These are phyloP conservation scores for Phalloptychus januarius DNA, from an alignment of 2,797 vertebrate species.

Conservation along the genomic window DNA sequence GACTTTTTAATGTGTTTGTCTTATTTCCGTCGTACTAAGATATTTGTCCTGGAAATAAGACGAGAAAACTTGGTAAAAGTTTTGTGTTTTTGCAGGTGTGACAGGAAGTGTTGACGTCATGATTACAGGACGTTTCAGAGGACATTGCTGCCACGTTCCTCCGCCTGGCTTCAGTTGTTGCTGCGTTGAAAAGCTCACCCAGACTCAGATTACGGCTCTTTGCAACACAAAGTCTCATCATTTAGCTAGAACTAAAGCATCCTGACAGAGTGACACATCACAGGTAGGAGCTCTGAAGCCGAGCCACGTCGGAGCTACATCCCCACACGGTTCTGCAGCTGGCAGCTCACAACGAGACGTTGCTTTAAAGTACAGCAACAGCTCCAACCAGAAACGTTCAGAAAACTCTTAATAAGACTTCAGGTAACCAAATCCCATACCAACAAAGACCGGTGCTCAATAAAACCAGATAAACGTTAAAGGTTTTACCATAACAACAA, in stretches of 20 bases:
- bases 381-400: background rate
- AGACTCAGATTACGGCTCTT: slow-evolving; percentile 7
- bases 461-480: no score
- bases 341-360: background rate
- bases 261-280: slow-evolving; percentile 20
- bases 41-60: no score
- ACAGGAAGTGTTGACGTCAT: slow-evolving; percentile 47
- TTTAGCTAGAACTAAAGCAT: slow-evolving; percentile 13
- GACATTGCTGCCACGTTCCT: slow-evolving; percentile 22
- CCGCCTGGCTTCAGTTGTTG: slow-evolving; percentile 42
- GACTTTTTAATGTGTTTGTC: no score
- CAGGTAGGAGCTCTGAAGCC: slow-evolving; percentile 10
- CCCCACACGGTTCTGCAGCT: slow-evolving; percentile 1
- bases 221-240: slow-evolving; percentile 17
- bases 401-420: background rate
- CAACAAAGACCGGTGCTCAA: background rate
- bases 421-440: background rate
- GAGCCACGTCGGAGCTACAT: background rate
- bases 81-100: background rate
- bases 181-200: background rate
- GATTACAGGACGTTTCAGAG: slow-evolving; percentile 41
- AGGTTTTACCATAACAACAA: background rate
- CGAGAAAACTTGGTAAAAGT: no score
- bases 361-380: background rate
- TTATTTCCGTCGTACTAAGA: no score